Percentiles rank a stretch among this genome's conserved stretches.
Conservation (phyloP, 2,113 vertebrate species). For the Silurus meridionalis region DNA sequence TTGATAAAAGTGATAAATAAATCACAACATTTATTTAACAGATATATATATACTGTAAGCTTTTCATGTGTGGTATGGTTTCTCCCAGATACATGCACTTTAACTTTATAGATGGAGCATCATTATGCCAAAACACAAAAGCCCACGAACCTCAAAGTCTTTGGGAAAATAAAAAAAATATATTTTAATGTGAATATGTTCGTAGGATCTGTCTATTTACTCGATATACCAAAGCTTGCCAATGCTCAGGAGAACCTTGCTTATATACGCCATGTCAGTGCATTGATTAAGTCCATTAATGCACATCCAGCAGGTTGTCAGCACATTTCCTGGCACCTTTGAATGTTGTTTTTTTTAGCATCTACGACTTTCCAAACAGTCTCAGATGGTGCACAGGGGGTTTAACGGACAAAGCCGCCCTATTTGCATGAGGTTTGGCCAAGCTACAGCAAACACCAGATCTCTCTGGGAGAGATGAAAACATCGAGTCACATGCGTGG, state of each 20-base stretch:
- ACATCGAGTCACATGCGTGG: conserved; percentile 50
- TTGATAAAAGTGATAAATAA: conserved; percentile 69
- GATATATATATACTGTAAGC: neutral
- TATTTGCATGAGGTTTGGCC: conserved; percentile 49
- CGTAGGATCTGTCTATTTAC: neutral
- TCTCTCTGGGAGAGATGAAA: conserved; percentile 50
- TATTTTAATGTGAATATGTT: neutral
- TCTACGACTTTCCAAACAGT: conserved; percentile 40
- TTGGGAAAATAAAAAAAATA: neutral
- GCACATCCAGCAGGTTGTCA: conserved; percentile 22
- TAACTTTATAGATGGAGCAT: neutral
- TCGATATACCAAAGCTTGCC: neutral
- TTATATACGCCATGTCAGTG: conserved; percentile 9
- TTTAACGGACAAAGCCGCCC: conserved; percentile 48
- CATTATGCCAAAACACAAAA: neutral
- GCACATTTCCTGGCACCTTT: neutral
- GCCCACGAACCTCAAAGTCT: neutral
- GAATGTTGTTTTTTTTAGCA: conserved; percentile 35
- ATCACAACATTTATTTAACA: conserved; percentile 68
- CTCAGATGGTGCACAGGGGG: conserved; percentile 34
- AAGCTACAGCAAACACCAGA: conserved; percentile 53
- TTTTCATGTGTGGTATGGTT: neutral
- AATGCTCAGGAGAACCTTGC: neutral
- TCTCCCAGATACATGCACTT: neutral
- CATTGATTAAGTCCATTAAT: neutral